A percentile compares a stretch with the other conserved stretches of the same genome.
Evolutionary conservation across 2,888 invertebrate species (phyloP).

Genomic region (Amphipyra tragopoginis): DNA sequence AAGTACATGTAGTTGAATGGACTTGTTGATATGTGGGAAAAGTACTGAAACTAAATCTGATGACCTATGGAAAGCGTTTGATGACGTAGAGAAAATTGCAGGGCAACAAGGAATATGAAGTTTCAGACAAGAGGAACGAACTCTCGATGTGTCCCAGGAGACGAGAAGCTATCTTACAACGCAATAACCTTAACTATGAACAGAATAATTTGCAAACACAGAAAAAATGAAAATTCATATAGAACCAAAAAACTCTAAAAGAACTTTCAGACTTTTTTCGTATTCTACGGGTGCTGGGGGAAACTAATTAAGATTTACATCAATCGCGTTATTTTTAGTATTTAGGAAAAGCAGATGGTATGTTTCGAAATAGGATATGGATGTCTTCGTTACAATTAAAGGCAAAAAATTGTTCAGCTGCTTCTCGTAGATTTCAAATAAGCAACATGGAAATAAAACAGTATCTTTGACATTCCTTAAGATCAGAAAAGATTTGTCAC

Average conservation of each 20-base stretch:
- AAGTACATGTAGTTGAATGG: constrained; percentile 33
- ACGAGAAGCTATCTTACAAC: constrained; percentile 1
- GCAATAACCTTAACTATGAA: not conserved
- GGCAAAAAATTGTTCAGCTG: constrained; percentile 17
- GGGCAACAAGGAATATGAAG: not conserved
- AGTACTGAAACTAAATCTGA: constrained; percentile 1
- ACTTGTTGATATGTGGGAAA: constrained; percentile 6
- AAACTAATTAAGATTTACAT: constrained; percentile 30
- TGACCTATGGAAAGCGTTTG: not conserved
- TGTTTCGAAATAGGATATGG: constrained; percentile 35
- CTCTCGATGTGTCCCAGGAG: constrained; percentile 14
- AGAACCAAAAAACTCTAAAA: too few species aligned
- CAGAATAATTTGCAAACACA: too few species aligned
- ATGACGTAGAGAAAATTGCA: not conserved
- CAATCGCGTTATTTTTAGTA: constrained; percentile 31
- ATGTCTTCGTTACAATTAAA: constrained; percentile 19
- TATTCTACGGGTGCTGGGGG: not conserved
- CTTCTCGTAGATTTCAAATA: not conserved
- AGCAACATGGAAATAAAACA: too few species aligned
- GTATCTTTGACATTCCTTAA: too few species aligned
- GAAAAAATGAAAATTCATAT: too few species aligned
- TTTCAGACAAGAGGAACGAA: not conserved
- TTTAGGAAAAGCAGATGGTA: constrained; percentile 38
- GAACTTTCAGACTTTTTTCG: too few species aligned
- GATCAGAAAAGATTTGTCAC: too few species aligned